A percentile compares a stretch with the other conserved stretches of the same genome.
These are phyloP conservation scores for western clawed frog (Xenopus tropicalis) DNA, from an alignment of 2,113 vertebrate genomes.

Conservation along the genomic window UCB_Xtro_10.0 CM004446.2:95047501-95048000, in stretches of 20 bases:
- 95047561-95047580: conserved; percentile 51
- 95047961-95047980: no score
- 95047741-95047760: conserved; percentile 42
- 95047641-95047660: conserved; percentile 46
- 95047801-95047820: conserved; percentile 9
- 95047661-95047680: conserved; percentile 50
- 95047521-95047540: conserved; percentile 44
- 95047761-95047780: conserved; percentile 22
- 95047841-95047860: no score
- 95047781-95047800: conserved; percentile 5
- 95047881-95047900: no score
- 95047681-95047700: conserved; percentile 51
- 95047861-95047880: no score
- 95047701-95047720: conserved; percentile 48
- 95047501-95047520: conserved; percentile 36
- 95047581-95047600: conserved; percentile 49
- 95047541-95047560: conserved; percentile 39
- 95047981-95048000: no score
- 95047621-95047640: conserved; percentile 59
- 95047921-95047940: no score
- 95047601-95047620: conserved; percentile 53
- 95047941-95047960: no score
- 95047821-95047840: no score
- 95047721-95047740: conserved; percentile 48
- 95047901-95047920: no score